Base-by-base conservation (phyloP, 2,888 invertebrate genomes). In the Subacronicta megacephala region DNA sequence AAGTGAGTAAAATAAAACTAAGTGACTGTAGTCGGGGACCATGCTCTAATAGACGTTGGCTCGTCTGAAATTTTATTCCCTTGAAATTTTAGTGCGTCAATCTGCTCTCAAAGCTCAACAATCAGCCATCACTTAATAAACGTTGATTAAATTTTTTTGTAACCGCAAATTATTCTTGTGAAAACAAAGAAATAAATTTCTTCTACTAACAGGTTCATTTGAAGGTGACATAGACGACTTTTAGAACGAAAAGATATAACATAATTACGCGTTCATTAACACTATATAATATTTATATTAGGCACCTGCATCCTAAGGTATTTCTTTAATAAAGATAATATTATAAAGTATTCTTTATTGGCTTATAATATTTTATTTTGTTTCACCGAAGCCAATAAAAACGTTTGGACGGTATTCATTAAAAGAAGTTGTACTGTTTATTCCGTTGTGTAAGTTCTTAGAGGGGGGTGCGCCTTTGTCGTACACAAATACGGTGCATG, bases 401-500 rank as follows among this genome's bases (percentile, higher is more conserved):
- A 56, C 42, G 57, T 37, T 45, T 40, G 47, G 47, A 40, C 47
- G 17, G 38, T 54, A 42, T 57, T 70, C 60, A 63, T 60, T 72
- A 51, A 54, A 35, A 9, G 43, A 65, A 72, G 63, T 69, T 61
- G 29, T 59, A 51, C 46, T 49, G 55, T 65, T 63, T 61, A 46
- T 62, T 62, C 42, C 36, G 59, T 57, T 65, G 49, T 61, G 42
- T 54, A 53, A 54, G 53, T 18, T 47, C 43, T 20, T 33, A 20
- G 18, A 35, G 41, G 36, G 33, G 37, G 64, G 65, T 40, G 69
- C 52, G 61, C 57, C 72, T 69, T 69, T 65, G 59, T 56, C 45
- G 45, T 55, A 4, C 13, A 54, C 50, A 63, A 72, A 72, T 62
- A 65, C 58, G 61, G 62, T 62, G 50, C 57, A 57, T 40, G 59